Evolutionary conservation across 1,140 invertebrate genomes (phyloP).

Genomic region (Zaprionus kolodkinae): DNA sequence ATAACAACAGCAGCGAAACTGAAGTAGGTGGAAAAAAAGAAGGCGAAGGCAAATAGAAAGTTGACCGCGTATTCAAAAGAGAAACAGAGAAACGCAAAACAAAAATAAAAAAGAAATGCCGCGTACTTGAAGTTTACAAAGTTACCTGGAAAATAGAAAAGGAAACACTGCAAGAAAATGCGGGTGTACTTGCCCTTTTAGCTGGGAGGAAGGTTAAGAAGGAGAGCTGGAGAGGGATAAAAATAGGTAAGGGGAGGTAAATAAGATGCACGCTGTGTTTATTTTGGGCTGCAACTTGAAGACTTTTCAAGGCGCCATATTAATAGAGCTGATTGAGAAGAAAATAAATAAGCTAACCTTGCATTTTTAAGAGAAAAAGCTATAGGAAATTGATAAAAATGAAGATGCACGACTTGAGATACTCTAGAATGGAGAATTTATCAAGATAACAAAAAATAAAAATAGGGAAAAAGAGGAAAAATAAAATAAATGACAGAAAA

Average conservation of each 20-base stretch:
- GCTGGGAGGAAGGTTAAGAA: no score
- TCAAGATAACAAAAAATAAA: no score
- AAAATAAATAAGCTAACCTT: no score
- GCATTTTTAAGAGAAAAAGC: no score
- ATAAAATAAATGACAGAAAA: no score
- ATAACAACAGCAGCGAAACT: conserved; percentile 46
- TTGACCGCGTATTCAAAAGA: conserved; percentile 60
- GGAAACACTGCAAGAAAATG: not conserved
- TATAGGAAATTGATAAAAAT: no score
- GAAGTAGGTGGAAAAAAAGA: not conserved
- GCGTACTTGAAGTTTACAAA: conserved; percentile 57
- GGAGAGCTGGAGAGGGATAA: no score
- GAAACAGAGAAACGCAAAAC: conserved; percentile 15
- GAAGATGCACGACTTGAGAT: no score
- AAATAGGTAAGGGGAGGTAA: not conserved
- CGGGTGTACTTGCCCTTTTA: not conserved
- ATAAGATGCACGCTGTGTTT: not conserved
- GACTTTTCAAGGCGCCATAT: not conserved
- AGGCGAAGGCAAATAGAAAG: conserved; percentile 53
- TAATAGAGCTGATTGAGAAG: not conserved
- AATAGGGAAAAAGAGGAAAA: no score
- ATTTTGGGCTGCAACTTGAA: not conserved
- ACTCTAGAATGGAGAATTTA: no score
- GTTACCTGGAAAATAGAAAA: conserved; percentile 6
- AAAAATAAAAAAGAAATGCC: conserved; percentile 67